Base-by-base conservation (phyloP, 2,113 vertebrate species). In the Bombycilla garrulus region DNA sequence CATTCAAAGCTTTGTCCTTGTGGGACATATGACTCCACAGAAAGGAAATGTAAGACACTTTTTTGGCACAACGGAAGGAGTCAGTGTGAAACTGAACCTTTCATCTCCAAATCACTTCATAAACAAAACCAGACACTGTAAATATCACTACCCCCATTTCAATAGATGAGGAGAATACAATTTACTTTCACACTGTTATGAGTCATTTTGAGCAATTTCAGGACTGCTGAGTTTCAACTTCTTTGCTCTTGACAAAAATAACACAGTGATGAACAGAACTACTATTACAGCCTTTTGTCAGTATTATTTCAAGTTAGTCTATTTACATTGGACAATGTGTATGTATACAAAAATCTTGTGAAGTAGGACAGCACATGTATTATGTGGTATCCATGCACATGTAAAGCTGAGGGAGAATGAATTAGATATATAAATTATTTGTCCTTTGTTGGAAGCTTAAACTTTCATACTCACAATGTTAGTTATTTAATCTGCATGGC, bases 191-290 rank as follows among this genome's bases (percentile, higher is more conserved):
- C 47, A 48, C 26, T 86, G 51, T 53, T 44, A 26, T 79, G 91
- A 95, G 76, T 95, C 72, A 81, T 88, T 91, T 73, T 3, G 8
- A 96, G 48, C 51, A 88, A 91, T 93, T 94, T 86, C 86, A 92
- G 38, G 72, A 96, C 66, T 72, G 40, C 74, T 93, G 66, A 48
- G 25, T 94, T 94, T 94, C 82, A 79, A 33, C 76, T 83, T 86
- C 71, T 93, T 35, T 69, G 23, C 80, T 88, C 38, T 92, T 77
- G 76, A 70, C 29, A 88, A 90, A 93, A 92, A 88, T 61, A 90
- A 73, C 20, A 13, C 22, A 56, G 36, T 65, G 76, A 90, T 81
- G 76, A 93, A 45, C 33, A 87, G 35, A 78, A 78, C 33, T 70
- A 70, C 28, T 83, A 36, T 73, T 92, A 42, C 22, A 58, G 31